A percentile compares a stretch with the other conserved stretches of the same genome.
phyloP scores from a whole-genome alignment of 2,888 invertebrate species.

The Fragum fragum region DNA sequence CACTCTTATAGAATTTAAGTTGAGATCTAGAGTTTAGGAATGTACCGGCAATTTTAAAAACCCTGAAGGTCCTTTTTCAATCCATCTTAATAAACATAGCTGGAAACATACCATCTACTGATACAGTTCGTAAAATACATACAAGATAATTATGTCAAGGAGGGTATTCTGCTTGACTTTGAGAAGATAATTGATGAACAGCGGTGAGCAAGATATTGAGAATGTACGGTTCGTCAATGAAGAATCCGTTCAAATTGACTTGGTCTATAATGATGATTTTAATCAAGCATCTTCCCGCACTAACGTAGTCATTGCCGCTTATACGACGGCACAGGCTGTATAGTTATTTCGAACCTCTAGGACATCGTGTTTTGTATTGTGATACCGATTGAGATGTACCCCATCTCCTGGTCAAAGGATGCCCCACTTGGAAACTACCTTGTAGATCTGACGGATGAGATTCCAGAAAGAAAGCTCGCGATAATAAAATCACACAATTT shows the following conservation, averaged over 20 bases:
- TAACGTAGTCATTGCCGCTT: conserved; percentile 60
- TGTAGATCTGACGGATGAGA: conserved; percentile 85
- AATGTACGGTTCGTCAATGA: conserved; percentile 53
- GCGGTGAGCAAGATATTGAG: conserved; percentile 49
- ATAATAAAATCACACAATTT: conserved; percentile 43
- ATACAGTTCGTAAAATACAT: too few species aligned
- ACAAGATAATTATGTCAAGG: too few species aligned
- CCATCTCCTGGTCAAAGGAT: conserved; percentile 39
- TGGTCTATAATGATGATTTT: conserved; percentile 41
- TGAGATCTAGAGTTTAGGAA: too few species aligned
- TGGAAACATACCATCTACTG: too few species aligned
- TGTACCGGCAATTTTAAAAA: too few species aligned
- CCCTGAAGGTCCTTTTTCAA: too few species aligned
- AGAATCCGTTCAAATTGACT: conserved; percentile 48
- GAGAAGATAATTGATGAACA: too few species aligned
- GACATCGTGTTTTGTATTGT: conserved; percentile 41
- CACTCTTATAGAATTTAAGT: too few species aligned
- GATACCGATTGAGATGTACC: conserved; percentile 66
- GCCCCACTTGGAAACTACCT: conserved; percentile 79
- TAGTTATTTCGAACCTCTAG: conserved; percentile 50
- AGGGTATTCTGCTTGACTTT: too few species aligned
- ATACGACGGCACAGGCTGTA: conserved; percentile 65
- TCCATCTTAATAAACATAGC: too few species aligned
- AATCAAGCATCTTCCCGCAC: conserved; percentile 46
- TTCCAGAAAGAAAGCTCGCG: conserved; percentile 63